Base-by-base conservation (phyloP, 2,888 invertebrate species). In the Ferrisia virgata region DNA sequence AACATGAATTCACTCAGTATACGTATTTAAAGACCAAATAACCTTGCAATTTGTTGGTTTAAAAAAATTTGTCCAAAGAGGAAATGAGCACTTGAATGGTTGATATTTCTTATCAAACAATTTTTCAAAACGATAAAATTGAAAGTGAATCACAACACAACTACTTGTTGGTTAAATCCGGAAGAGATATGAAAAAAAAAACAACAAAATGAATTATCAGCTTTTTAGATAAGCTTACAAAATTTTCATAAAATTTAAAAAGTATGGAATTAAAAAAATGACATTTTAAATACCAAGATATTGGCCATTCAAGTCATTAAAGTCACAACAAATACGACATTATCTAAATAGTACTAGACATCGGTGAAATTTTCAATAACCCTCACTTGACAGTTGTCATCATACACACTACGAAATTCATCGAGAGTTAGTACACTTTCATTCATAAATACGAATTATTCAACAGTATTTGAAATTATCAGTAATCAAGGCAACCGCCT, bases 291-390 rank as follows among this genome's bases (percentile, higher is more conserved):
- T 36, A 28, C 8, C 3, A 76, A 33, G 22, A 22, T 36, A 76
- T 36, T 31, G 5, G 18, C 0, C n/a, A 28, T 76, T 36, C 8
- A 1, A 3, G 72, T 76, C 72, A 18, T 11, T 18, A 36, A 33
- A 25, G 1, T 36, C 9, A 5, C 36, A 76, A 76, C 72, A 36
- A 18, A 28, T 76, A 36, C 36, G 72, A 22, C 72, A 76, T 36
- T 76, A 76, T 76, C 72, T 25, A 76, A 9, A 58, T 3, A 13
- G 28, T 13, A 76, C 36, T 76, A 36, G 72, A 18, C 72, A 36
- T 36, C 72, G 28, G 72, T 76, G 72, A 76, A 76, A 76, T 36
- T 76, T 76, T 76, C 72, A 76, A 76, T 36, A 36, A 76, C n/a
- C 72, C 72, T 6, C 72, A 76, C 69, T 69, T 28, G 72, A 76